A percentile compares a stretch with the other conserved stretches of the same genome.
These are phyloP conservation scores for Drosophila acutilabella DNA, from an alignment of 2,888 invertebrate species.

Conservation along the genomic window DNA sequence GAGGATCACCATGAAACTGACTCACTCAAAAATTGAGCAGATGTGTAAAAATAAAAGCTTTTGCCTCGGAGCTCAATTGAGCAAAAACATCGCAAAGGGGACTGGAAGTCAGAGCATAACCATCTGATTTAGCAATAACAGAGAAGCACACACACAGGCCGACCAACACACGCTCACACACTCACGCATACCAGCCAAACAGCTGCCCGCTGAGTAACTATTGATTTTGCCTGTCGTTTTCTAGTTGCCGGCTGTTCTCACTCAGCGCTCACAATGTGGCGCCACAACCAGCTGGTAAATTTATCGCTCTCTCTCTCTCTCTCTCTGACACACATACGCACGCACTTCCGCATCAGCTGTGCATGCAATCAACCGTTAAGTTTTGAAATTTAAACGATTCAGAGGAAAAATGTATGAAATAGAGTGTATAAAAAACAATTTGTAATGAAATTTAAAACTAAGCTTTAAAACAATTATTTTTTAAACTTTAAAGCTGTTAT, in stretches of 20 bases:
- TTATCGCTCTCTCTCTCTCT: slow-evolving; percentile 6
- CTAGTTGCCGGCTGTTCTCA: slow-evolving; percentile 53
- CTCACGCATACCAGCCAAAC: slow-evolving; percentile 40
- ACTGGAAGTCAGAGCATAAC: slow-evolving; percentile 46
- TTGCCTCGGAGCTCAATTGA: background rate
- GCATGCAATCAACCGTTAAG: slow-evolving; percentile 63
- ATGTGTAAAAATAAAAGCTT: background rate
- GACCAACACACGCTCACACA: slow-evolving; percentile 1
- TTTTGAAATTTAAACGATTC: slow-evolving; percentile 24
- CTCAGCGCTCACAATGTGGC: slow-evolving; percentile 33
- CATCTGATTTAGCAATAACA: slow-evolving; percentile 67
- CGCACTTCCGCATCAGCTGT: slow-evolving; percentile 65
- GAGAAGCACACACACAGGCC: slow-evolving; percentile 1
- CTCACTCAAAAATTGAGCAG: background rate
- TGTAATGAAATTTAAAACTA: no score
- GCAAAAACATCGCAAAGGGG: slow-evolving; percentile 24
- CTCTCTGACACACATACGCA: slow-evolving; percentile 2
- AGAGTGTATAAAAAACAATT: no score
- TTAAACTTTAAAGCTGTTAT: no score
- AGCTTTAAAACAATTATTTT: no score
- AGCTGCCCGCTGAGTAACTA: slow-evolving; percentile 70
- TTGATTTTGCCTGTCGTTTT: slow-evolving; percentile 58
- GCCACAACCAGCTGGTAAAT: slow-evolving; percentile 53
- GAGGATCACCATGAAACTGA: slow-evolving; percentile 18
- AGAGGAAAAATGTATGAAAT: no score